A percentile compares a stretch with the other conserved stretches of the same genome.
Conservation (phyloP, 2,888 invertebrate genomes). For the Diarsia rubi region DNA sequence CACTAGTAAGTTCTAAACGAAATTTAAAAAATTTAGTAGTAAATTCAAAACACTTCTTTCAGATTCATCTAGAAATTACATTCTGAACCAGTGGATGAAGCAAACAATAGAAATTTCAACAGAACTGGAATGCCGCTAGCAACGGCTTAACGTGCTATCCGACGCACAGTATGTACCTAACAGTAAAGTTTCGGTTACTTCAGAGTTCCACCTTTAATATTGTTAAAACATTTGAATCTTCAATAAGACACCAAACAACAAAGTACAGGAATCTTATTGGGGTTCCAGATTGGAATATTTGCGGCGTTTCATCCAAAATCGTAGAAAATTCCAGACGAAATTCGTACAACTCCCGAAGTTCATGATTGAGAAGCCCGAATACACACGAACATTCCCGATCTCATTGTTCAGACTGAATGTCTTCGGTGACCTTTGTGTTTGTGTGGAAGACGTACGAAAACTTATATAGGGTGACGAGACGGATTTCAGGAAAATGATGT, state of each 20-base stretch:
- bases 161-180: no score
- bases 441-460: slow-evolving; percentile 7
- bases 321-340: slow-evolving; percentile 20
- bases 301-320: slow-evolving; percentile 10
- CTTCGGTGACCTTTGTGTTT: slow-evolving; percentile 25
- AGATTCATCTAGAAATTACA: background rate
- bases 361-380: slow-evolving; percentile 29
- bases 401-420: slow-evolving; percentile 22
- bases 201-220: background rate
- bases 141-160: no score
- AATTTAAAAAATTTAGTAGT: background rate
- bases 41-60: background rate
- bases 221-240: background rate
- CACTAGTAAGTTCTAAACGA: background rate
- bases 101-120: background rate
- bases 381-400: slow-evolving; percentile 41
- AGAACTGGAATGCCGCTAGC: background rate
- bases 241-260: background rate
- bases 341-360: slow-evolving; percentile 16
- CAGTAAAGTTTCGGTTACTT: background rate
- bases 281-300: slow-evolving; percentile 19
- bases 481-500: background rate
- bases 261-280: slow-evolving; percentile 10
- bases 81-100: background rate
- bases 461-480: background rate